These are phyloP conservation scores for Danio choprae DNA, from an alignment of 2,797 vertebrate genomes.

Conservation along the genomic window DNA sequence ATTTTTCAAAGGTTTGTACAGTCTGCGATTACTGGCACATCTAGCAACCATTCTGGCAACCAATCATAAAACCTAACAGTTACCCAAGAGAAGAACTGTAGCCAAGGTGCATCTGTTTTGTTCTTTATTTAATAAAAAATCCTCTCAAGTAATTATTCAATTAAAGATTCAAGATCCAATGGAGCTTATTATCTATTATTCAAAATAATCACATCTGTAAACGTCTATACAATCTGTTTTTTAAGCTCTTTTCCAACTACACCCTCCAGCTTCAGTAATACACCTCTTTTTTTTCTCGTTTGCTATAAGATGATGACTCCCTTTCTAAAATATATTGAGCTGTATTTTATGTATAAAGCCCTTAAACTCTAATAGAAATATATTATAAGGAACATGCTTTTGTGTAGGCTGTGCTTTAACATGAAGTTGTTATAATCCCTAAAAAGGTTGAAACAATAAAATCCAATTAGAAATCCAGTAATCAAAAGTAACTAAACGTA, in stretches of 20 bases:
- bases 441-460: no score
- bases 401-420: no score
- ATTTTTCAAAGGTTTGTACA: conserved; percentile 20
- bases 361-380: no score
- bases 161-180: not conserved
- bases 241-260: not conserved
- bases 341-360: no score
- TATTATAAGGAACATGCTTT: no score
- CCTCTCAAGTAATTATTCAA: not conserved
- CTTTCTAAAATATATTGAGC: no score
- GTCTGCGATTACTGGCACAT: conserved; percentile 10
- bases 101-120: conserved; percentile 2
- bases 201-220: not conserved
- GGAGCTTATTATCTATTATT: not conserved
- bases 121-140: conserved; percentile 4
- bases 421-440: no score
- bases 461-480: no score
- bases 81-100: conserved; percentile 6
- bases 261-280: no score
- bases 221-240: not conserved
- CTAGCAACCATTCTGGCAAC: conserved; percentile 1
- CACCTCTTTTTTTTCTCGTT: no score
- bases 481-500: no score
- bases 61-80: not conserved
- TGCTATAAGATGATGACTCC: no score